A percentile compares a stretch with the other conserved stretches of the same genome.
Conservation (phyloP, 2,888 invertebrate species). For the Tanypteryx hageni region DNA sequence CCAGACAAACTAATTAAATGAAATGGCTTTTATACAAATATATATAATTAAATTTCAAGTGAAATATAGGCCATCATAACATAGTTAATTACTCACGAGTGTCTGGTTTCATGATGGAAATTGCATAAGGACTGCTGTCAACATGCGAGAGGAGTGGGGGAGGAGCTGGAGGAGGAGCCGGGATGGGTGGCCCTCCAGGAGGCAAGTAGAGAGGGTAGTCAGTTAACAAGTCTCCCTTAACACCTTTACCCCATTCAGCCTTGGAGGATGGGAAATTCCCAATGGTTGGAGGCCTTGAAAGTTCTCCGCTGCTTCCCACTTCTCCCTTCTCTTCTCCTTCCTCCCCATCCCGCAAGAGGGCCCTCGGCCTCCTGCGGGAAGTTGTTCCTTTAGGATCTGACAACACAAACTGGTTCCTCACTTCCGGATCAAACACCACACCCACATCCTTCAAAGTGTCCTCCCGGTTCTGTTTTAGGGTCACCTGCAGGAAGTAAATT, state of each 20-base stretch:
- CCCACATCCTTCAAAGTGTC: slow-evolving; percentile 45
- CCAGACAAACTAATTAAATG: not conserved
- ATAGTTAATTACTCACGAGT: slow-evolving; percentile 54
- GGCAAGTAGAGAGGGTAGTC: slow-evolving; percentile 26
- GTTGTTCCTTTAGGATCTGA: slow-evolving; percentile 33
- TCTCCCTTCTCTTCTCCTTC: slow-evolving; percentile 13
- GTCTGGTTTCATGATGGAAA: slow-evolving; percentile 55
- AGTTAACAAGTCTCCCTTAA: slow-evolving; percentile 9
- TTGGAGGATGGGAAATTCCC: not conserved
- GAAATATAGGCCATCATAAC: not conserved
- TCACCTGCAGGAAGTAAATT: not conserved
- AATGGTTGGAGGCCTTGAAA: slow-evolving; percentile 42
- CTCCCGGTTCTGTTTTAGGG: slow-evolving; percentile 9
- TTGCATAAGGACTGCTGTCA: slow-evolving; percentile 40
- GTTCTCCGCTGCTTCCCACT: slow-evolving; percentile 31
- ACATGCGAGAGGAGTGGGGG: slow-evolving; percentile 5
- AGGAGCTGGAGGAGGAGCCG: slow-evolving; percentile 46
- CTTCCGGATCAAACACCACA: slow-evolving; percentile 23
- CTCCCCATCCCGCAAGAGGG: not conserved
- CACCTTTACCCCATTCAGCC: slow-evolving; percentile 35
- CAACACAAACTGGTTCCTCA: slow-evolving; percentile 39
- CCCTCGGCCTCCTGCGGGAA: not conserved
- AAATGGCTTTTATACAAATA: not conserved
- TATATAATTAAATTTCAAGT: not conserved
- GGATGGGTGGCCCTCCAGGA: slow-evolving; percentile 35